Evolutionary conservation across 2,113 vertebrate genomes (phyloP).

Genomic region (Condylura cristata): DNA sequence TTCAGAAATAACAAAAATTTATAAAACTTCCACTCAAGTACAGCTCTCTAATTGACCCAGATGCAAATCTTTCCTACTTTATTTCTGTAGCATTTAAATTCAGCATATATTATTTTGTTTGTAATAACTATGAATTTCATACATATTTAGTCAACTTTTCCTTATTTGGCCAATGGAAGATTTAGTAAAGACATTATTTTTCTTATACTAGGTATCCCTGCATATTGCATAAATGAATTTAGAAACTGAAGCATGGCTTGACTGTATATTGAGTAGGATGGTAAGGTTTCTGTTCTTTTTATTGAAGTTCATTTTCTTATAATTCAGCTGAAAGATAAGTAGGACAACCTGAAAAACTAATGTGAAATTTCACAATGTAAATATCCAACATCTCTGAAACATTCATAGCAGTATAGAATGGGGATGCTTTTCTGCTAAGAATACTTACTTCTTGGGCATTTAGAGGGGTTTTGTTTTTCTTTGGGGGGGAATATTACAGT

Average conservation of each 20-base stretch:
- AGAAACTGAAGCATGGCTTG: not conserved
- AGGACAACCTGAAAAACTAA: not conserved
- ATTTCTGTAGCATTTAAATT: not conserved
- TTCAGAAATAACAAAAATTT: conserved; percentile 46
- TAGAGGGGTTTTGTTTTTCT: not conserved
- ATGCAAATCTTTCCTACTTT: conserved; percentile 22
- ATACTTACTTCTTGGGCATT: not conserved
- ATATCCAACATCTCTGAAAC: not conserved
- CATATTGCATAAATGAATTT: not conserved
- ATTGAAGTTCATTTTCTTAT: not conserved
- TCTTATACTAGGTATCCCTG: not conserved
- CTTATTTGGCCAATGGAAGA: not conserved
- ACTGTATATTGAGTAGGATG: not conserved
- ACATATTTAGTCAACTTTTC: not conserved
- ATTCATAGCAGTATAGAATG: not conserved
- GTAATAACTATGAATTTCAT: conserved; percentile 1
- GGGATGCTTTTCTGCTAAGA: not conserved
- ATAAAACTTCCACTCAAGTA: not conserved
- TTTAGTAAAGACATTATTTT: not conserved
- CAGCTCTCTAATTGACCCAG: not conserved
- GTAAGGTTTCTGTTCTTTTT: not conserved
- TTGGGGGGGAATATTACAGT: not conserved
- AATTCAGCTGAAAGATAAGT: not conserved
- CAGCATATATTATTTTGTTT: not conserved
- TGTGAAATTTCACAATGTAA: not conserved